Base-by-base conservation (phyloP, 2,797 vertebrate genomes). In the Phyllotis vaccarum region DNA sequence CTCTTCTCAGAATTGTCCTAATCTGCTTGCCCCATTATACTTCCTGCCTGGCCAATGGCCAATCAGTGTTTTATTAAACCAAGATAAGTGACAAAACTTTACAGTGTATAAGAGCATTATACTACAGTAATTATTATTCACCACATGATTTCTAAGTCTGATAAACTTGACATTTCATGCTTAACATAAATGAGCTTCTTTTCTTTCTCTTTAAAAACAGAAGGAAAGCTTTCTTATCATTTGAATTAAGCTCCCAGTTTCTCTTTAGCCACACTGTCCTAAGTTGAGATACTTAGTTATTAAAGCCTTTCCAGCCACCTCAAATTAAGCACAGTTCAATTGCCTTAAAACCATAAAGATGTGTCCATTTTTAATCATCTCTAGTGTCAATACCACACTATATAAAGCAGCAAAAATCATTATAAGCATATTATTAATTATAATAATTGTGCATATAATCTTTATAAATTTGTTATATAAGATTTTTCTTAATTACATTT, bases 321-420 rank as follows among this genome's bases (percentile, higher is more conserved):
- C 58, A 43, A 89, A 54, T 37, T 46, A 76, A 83, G 11, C 3
- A 58, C 14, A 81, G 83, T 56, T 40, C n/a, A 92, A 52, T 29
- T 82, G 12, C 60, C 62, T 70, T 9, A 91, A 79, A 92, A 89
- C 75, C 62, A 27, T 31, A 76, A 83, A 83, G 14, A 34, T 22
- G 3, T 76, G 6, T 92, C 70, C 96, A 1, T 74, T 96, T 97
- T 83, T 82, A 91, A 92, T 37, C 94, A 34, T 13, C 12, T 70
- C 29, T 89, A 97, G 78, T 89, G 13, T 90, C n/a, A 97, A 60
- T 89, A 49, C 95, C 97, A 94, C 91, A 83, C 89, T 40, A 43
- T n/a, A 21, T 94, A 89, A 93, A 27, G 56, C 1, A 3, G 5
- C n/a, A 92, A 76, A 74, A 95, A 93, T 31, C n/a, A 85, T 94